Evolutionary conservation across 2,888 invertebrate genomes (phyloP), one percentile per base, ranked within the genome.

Genomic region (Scelioninae gen. 1): DNA sequence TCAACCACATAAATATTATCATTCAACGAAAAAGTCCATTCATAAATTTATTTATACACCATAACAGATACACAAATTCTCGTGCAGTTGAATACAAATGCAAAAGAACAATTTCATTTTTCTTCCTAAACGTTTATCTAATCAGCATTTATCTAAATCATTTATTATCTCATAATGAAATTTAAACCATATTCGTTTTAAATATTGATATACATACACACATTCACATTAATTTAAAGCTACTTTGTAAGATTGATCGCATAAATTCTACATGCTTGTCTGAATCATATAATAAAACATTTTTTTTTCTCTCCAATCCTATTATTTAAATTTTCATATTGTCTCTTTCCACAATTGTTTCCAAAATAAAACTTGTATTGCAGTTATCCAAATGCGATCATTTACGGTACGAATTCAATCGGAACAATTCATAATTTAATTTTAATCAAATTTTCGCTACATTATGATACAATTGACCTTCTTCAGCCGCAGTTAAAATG

Each of bases 381-480:
- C 6, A 15, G 49, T 31, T 31, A 43, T 66, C 55, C 45, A 47
- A 32, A 53, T 56, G 32, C n/a, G 23, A 13, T 32, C 23, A 23
- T 34, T 32, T 31, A 55, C 23, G 15, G 55, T 43, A 6, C 32
- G 7, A 23, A 45, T 5, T 32, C 29, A 0, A n/a, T n/a, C 1
- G 2, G 13, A 32, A 38, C 38, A 47, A 51, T 51, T 49, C 15
- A 69, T 69, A 32, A 69, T 69, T 69, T 23, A 56, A 69, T n/a
- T 69, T 69, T 58, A 69, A 58, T 58, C 38, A 29, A 69, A 69
- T 49, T 69, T 29, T 55, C 49, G 15, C 34, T 51, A 38, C 49
- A 65, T 38, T 23, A 38, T 51, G 38, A 51, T 38, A 51, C 49
- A 49, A 32, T 34, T 8, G 16, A 65, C 8, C 51, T 23, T 51